Percentiles rank a stretch among this genome's conserved stretches.
phyloP scores from a whole-genome alignment of 2,888 invertebrate genomes.

The Aleiodes leptofemur region DNA sequence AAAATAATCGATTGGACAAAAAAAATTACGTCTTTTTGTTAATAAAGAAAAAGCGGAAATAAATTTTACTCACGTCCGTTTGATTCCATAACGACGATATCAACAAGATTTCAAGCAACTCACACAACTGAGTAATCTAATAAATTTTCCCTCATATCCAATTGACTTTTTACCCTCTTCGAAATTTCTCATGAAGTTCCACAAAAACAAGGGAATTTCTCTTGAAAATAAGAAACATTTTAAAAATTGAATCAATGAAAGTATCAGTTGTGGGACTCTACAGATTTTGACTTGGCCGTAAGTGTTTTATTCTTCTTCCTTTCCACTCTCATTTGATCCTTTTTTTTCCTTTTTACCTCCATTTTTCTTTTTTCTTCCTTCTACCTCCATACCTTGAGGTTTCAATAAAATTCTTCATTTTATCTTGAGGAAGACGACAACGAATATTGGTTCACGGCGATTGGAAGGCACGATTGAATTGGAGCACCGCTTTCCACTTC shows the following conservation, averaged over 20 bases:
- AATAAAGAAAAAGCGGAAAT: too few relatives aligned
- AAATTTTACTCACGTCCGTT: too few relatives aligned
- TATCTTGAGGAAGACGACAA: constrained; percentile 46
- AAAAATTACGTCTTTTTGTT: too few relatives aligned
- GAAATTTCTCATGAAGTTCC: too few relatives aligned
- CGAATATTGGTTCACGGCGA: constrained; percentile 49
- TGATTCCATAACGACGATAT: too few relatives aligned
- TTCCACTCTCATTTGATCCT: neutral
- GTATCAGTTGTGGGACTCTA: neutral
- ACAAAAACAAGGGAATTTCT: too few relatives aligned
- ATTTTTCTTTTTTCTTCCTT: neutral
- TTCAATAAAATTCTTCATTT: constrained; percentile 51
- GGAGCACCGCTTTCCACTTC: constrained; percentile 51
- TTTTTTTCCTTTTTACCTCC: neutral
- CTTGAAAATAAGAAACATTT: constrained; percentile 8
- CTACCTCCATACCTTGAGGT: constrained; percentile 37
- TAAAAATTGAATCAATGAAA: constrained; percentile 22
- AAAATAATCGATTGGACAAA: too few relatives aligned
- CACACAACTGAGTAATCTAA: too few relatives aligned
- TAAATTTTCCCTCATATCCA: too few relatives aligned
- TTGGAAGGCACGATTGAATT: constrained; percentile 50
- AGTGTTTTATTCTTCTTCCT: neutral
- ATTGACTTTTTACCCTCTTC: too few relatives aligned
- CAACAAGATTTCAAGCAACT: too few relatives aligned
- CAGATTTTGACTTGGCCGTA: neutral